These are phyloP conservation scores for Steromphala cineraria DNA, from an alignment of 2,888 invertebrate genomes.

Conservation along the genomic window DNA sequence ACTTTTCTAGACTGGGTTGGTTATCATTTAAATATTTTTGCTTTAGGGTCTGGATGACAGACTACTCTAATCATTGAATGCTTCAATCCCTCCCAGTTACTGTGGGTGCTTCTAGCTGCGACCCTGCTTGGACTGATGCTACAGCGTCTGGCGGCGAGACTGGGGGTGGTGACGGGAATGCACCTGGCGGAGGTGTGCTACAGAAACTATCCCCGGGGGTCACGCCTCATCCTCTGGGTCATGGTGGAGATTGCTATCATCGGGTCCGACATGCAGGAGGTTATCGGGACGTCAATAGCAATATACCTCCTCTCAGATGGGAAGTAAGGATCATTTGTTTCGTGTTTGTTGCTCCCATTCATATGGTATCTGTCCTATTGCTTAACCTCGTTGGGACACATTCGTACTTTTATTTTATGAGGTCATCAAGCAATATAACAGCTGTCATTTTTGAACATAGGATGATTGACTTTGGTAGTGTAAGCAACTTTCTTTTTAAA, in stretches of 20 bases:
- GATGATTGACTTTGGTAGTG: too few relatives aligned
- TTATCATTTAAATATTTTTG: neutral
- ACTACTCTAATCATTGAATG: neutral
- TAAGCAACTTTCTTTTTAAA: too few relatives aligned
- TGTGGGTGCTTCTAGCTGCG: constrained; percentile 90
- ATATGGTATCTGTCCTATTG: neutral
- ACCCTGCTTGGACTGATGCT: constrained; percentile 90
- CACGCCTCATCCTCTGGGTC: constrained; percentile 87
- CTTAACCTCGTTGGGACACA: too few relatives aligned
- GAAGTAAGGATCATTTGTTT: constrained; percentile 79
- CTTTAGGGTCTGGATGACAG: too few relatives aligned
- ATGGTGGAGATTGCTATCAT: constrained; percentile 95
- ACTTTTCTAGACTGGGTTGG: too few relatives aligned
- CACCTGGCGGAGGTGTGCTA: constrained; percentile 85
- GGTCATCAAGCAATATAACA: too few relatives aligned
- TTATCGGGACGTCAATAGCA: constrained; percentile 92
- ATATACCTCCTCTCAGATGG: constrained; percentile 87
- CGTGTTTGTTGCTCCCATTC: too few relatives aligned
- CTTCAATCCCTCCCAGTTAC: constrained; percentile 77
- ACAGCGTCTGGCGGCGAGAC: constrained; percentile 85
- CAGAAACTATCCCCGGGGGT: constrained; percentile 84
- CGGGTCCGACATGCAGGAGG: constrained; percentile 84
- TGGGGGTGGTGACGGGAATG: constrained; percentile 89
- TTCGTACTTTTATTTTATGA: too few relatives aligned
- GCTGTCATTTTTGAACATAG: too few relatives aligned